These are phyloP conservation scores for Pseudomugil tenellus DNA, from an alignment of 2,797 vertebrate genomes.

Conservation along the genomic window DNA sequence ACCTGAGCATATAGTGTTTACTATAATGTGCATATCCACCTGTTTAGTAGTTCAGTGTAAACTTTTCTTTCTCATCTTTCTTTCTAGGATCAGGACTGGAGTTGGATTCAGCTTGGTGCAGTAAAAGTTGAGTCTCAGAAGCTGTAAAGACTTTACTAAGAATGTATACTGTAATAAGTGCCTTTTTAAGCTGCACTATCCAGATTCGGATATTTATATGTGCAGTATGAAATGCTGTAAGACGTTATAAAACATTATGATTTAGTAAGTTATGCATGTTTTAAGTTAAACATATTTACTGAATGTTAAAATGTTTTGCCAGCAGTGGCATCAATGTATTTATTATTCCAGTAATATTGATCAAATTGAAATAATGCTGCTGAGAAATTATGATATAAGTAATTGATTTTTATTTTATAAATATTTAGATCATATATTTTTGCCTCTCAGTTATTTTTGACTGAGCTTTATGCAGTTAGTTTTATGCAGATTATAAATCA, in stretches of 20 bases:
- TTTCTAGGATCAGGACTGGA: slow-evolving; percentile 83
- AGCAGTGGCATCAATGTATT: slow-evolving; percentile 53
- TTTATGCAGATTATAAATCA: no score
- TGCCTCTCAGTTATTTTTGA: slow-evolving; percentile 2
- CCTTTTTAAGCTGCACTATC: slow-evolving; percentile 37
- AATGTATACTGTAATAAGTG: slow-evolving; percentile 35
- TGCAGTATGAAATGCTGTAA: slow-evolving; percentile 27
- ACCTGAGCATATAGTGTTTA: neutral
- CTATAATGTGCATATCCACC: neutral
- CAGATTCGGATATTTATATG: slow-evolving; percentile 29
- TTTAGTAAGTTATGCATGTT: slow-evolving; percentile 37
- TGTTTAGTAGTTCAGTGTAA: neutral
- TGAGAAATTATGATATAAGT: slow-evolving; percentile 33
- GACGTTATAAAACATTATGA: slow-evolving; percentile 25
- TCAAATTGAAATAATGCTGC: slow-evolving; percentile 39
- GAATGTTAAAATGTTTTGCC: slow-evolving; percentile 24
- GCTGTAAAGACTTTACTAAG: slow-evolving; percentile 54
- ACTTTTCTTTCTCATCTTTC: slow-evolving; percentile 26
- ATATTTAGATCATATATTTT: slow-evolving; percentile 6
- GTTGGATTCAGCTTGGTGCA: slow-evolving; percentile 79
- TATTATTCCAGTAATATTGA: slow-evolving; percentile 49
- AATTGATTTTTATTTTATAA: slow-evolving; percentile 35
- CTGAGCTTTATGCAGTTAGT: neutral
- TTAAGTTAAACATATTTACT: slow-evolving; percentile 37
- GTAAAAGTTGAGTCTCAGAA: slow-evolving; percentile 51